These are phyloP conservation scores for Daphoenositta chrysoptera DNA, from an alignment of 2,113 vertebrate species.

Conservation along the genomic window DNA sequence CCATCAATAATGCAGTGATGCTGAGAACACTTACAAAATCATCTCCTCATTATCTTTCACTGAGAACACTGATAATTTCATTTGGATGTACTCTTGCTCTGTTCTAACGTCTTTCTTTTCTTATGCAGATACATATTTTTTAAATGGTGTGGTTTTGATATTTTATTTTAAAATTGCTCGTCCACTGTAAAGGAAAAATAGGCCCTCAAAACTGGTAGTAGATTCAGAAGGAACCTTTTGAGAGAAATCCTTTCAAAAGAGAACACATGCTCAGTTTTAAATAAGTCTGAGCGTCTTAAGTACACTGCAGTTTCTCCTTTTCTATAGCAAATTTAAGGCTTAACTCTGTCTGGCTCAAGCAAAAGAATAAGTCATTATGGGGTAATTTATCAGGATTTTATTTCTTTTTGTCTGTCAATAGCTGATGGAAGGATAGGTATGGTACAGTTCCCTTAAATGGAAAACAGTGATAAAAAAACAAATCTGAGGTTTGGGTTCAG, in stretches of 20 bases:
- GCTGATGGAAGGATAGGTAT: background rate
- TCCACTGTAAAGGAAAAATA: background rate
- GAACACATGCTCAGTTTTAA: background rate
- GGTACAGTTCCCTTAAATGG: background rate
- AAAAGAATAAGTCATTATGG: background rate
- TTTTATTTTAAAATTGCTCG: conserved; percentile 16
- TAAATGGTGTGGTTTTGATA: background rate
- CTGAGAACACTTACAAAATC: background rate
- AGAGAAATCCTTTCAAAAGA: background rate
- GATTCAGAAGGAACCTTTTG: background rate
- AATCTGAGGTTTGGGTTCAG: background rate
- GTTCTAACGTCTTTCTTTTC: background rate
- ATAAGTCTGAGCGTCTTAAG: background rate
- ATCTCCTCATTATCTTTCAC: background rate
- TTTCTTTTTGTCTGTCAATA: background rate
- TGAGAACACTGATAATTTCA: background rate
- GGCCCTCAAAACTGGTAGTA: background rate
- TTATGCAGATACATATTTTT: background rate
- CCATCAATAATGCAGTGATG: background rate
- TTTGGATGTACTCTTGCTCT: background rate
- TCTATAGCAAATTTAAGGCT: background rate
- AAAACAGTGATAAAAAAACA: background rate
- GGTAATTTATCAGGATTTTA: background rate
- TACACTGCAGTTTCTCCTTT: background rate
- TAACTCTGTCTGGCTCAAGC: background rate